phyloP scores from a whole-genome alignment of 1,140 invertebrate species.

The Globodera ellingtonae region DNA sequence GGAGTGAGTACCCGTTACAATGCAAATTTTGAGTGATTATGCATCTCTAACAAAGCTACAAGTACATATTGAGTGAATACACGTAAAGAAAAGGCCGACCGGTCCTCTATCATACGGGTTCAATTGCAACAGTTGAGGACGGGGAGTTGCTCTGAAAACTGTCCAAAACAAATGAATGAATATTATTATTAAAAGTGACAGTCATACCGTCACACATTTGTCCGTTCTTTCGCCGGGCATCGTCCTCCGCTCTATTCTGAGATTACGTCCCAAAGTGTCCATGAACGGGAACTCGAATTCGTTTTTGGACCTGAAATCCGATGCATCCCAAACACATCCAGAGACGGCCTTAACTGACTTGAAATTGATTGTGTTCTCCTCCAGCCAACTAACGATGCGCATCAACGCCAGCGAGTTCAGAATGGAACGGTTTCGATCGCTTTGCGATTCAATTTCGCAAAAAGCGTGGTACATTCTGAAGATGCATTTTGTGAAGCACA shows the following conservation, averaged over 20 bases:
- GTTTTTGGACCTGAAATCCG: constrained; percentile 2
- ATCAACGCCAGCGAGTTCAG: constrained; percentile 45
- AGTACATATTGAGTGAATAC: too few relatives aligned
- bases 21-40: too few relatives aligned
- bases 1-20: neutral
- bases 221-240: neutral
- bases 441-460: constrained; percentile 57
- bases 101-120: neutral
- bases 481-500: neutral
- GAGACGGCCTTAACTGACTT: neutral
- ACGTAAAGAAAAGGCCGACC: too few relatives aligned
- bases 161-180: neutral
- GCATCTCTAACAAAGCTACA: too few relatives aligned
- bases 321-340: neutral
- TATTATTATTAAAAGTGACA: neutral
- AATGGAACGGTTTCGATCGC: constrained; percentile 53
- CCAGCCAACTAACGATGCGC: constrained; percentile 56
- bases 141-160: constrained; percentile 12
- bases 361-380: constrained; percentile 54
- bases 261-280: neutral
- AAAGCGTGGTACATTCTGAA: constrained; percentile 61
- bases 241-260: neutral
- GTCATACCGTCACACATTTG: neutral
- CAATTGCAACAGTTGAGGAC: neutral
- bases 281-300: constrained; percentile 8